Percentiles rank a stretch among this genome's conserved stretches.
phyloP scores from a whole-genome alignment of 2,888 invertebrate genomes.

The Agriopis leucophaearia region DNA sequence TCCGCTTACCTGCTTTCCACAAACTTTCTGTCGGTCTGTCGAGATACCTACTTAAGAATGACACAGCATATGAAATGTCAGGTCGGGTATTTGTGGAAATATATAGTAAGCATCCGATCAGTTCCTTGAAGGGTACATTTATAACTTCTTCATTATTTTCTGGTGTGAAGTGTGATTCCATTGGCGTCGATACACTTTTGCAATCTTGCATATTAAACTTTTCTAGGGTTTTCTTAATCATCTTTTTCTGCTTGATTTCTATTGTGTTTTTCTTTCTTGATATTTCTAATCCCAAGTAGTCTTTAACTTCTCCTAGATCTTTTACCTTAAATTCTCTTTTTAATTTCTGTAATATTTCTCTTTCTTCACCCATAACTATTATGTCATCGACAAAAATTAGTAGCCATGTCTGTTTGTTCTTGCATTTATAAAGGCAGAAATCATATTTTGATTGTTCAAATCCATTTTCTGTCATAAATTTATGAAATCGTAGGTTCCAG shows the following conservation, averaged over 20 bases:
- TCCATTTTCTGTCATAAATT: conserved; percentile 1
- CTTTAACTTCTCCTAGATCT: no score
- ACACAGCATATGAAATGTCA: no score
- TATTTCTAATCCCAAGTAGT: no score
- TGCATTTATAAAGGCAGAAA: conserved; percentile 7
- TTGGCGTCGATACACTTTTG: background rate
- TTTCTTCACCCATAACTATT: background rate
- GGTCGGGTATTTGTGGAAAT: no score
- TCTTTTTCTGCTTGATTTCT: background rate
- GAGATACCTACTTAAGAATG: no score
- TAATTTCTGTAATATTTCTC: no score
- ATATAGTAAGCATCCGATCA: no score
- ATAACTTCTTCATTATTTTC: background rate
- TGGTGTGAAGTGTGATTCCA: background rate
- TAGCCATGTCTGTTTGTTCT: background rate
- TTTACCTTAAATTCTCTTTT: no score
- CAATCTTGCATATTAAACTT: conserved; percentile 6
- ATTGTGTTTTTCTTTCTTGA: no score
- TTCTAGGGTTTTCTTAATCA: background rate
- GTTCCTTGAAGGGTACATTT: no score
- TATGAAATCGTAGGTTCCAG: no score
- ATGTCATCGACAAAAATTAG: conserved; percentile 10
- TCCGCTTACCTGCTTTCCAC: conserved; percentile 7
- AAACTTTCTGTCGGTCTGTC: background rate
- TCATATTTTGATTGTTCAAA: conserved; percentile 13